Evolutionary conservation across 2,888 invertebrate genomes (phyloP).

Genomic region (Hoplodrina ambigua): DNA sequence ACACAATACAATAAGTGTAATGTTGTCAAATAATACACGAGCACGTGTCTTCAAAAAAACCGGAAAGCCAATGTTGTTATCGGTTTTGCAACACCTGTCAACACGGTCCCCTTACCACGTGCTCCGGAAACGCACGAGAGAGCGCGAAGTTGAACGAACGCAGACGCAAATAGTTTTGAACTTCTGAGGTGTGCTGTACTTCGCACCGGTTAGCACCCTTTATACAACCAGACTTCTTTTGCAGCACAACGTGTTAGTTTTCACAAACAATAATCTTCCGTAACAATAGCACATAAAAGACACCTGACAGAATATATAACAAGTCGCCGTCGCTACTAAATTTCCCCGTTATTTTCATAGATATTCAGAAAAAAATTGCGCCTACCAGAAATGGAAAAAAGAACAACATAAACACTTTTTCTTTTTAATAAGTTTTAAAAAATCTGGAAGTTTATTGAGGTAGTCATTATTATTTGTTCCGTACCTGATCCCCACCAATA

Average conservation of each 20-base stretch:
- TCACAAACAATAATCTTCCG: constrained; percentile 35
- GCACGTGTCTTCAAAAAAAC: constrained; percentile 30
- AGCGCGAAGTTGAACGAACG: constrained; percentile 74
- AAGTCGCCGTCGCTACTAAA: constrained; percentile 34
- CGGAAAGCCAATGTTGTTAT: constrained; percentile 56
- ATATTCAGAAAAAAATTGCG: constrained; percentile 16
- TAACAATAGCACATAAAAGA: constrained; percentile 50
- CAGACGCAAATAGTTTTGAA: constrained; percentile 86
- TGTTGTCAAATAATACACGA: constrained; percentile 37
- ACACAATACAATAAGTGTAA: constrained; percentile 6
- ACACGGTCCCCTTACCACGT: constrained; percentile 77
- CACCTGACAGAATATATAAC: constrained; percentile 29
- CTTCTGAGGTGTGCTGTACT: constrained; percentile 74
- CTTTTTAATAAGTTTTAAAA: constrained; percentile 66
- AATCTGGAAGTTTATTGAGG: constrained; percentile 79
- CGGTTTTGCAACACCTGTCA: constrained; percentile 76
- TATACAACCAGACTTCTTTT: constrained; percentile 49
- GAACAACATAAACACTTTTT: constrained; percentile 37
- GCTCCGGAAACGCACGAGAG: constrained; percentile 80
- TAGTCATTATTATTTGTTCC: constrained; percentile 82
- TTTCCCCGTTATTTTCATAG: constrained; percentile 42
- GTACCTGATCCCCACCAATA: constrained; percentile 90
- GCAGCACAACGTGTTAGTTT: constrained; percentile 31
- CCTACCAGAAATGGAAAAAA: background rate
- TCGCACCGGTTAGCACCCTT: constrained; percentile 67